Base-by-base conservation (phyloP, 1,140 invertebrate species). In the Lasaia peninsularis region DNA sequence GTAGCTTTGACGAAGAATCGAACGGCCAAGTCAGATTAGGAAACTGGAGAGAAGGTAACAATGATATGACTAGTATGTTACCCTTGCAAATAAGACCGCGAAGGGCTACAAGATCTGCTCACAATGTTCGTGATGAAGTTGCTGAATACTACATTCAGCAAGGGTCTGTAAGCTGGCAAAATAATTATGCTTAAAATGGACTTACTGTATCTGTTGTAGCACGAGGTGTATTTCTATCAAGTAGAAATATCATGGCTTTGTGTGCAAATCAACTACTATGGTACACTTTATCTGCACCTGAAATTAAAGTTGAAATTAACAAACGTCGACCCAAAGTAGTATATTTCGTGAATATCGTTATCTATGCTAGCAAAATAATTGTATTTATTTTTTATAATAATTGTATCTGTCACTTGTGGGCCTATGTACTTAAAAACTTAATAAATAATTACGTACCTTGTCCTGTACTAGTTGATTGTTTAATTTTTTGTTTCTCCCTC, bases 141-240 rank as follows among this genome's bases (percentile, higher is more conserved):
- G 58, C 52, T 55, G 58, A 54, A 60, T 60, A 60, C 52, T 60
- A 52, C 14, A 62, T 56, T 52, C 48, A 62, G 60, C 53, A 62
- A 62, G 60, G 57, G 60, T 62, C 54, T 62, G 60, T 62, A 62
- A 62, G 53, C 32, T 62, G 60, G 51, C 58, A 59, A 59, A 51
- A 59, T 18, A 59, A 59, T 59, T 59, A 54, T 59, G 50, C 59
- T 61, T 55, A 61, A 61, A 56, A 61, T 62, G 58, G 51, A 62
- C 60, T 62, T 56, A 62, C 60, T 56, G 60, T 62, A 62, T 57
- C 49, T 52, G 49, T 62, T 62, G 49, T 62, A n/a, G 20, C 24
- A 24, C 55, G 37, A 57, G 50, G 54, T 35, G 2, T 62, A 53
- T 54, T 62, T 62, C 60, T 62, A 56, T 62, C 51, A 21, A 62